Conservation (phyloP, 2,797 vertebrate species). For the Pteropus rufus region DNA sequence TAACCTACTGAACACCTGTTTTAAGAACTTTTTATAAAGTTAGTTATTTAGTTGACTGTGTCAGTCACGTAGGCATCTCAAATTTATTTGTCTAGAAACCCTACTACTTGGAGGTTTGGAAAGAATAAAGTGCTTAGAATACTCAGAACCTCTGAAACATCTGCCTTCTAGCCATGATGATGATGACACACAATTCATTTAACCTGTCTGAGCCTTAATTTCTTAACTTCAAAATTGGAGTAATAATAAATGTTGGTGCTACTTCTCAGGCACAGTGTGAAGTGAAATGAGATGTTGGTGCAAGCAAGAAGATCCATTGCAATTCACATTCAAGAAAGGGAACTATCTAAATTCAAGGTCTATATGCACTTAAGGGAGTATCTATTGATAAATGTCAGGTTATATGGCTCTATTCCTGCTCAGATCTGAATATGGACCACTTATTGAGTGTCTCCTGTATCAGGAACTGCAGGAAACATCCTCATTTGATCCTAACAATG, state of each 20-base stretch:
- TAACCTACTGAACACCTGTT: not conserved
- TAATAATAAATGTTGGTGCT: not conserved
- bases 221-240: not conserved
- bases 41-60: not conserved
- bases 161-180: not conserved
- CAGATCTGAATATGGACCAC: not conserved
- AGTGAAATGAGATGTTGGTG: not conserved
- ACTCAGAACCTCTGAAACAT: not conserved
- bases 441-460: not conserved
- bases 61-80: not conserved
- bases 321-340: not conserved
- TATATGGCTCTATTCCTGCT: not conserved
- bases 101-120: not conserved
- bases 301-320: not conserved
- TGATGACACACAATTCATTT: not conserved
- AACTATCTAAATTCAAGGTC: not conserved
- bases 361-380: not conserved
- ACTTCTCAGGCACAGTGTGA: not conserved
- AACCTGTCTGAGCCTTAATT: conserved; percentile 28
- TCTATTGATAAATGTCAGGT: not conserved
- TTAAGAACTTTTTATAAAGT: not conserved
- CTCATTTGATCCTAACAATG: not conserved
- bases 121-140: not conserved
- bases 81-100: not conserved
- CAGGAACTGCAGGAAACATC: not conserved